These are phyloP conservation scores for Eueides isabella DNA, from an alignment of 1,140 invertebrate species.

Conservation along the genomic window DNA sequence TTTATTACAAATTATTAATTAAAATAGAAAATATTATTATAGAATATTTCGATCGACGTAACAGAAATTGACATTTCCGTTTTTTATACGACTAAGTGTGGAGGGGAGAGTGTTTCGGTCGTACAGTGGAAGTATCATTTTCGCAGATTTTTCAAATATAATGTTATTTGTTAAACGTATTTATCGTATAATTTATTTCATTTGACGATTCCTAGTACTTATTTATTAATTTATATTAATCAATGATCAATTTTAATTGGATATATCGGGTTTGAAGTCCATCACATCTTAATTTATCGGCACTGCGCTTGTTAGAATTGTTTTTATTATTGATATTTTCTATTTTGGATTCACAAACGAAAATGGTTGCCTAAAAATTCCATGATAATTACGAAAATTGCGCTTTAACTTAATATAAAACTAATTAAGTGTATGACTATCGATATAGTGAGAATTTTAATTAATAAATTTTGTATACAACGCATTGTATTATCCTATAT, in stretches of 20 bases:
- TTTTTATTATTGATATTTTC: constrained; percentile 64
- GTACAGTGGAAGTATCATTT: constrained; percentile 14
- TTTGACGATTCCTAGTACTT: constrained; percentile 12
- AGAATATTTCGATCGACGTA: constrained; percentile 27
- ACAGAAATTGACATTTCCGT: constrained; percentile 26
- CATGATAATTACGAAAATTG: neutral
- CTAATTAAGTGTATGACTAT: constrained; percentile 11
- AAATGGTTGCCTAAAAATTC: constrained; percentile 19
- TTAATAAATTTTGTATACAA: constrained; percentile 27
- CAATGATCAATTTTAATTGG: constrained; percentile 24
- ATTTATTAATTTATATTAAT: constrained; percentile 20
- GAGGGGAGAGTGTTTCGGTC: constrained; percentile 33
- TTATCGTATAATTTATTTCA: constrained; percentile 13
- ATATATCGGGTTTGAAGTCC: constrained; percentile 15
- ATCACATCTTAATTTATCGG: constrained; percentile 32
- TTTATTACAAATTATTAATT: constrained; percentile 10
- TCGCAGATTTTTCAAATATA: constrained; percentile 37
- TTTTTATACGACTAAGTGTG: constrained; percentile 22
- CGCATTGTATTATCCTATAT: constrained; percentile 27
- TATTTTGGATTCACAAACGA: constrained; percentile 30
- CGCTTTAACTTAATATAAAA: constrained; percentile 10
- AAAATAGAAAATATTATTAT: neutral
- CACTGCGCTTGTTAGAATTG: constrained; percentile 53
- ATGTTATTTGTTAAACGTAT: constrained; percentile 33
- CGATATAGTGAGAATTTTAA: constrained; percentile 12